A percentile compares a stretch with the other conserved stretches of the same genome.
Evolutionary conservation across 2,113 vertebrate species (phyloP).

Genomic region (Otis tarda): DNA sequence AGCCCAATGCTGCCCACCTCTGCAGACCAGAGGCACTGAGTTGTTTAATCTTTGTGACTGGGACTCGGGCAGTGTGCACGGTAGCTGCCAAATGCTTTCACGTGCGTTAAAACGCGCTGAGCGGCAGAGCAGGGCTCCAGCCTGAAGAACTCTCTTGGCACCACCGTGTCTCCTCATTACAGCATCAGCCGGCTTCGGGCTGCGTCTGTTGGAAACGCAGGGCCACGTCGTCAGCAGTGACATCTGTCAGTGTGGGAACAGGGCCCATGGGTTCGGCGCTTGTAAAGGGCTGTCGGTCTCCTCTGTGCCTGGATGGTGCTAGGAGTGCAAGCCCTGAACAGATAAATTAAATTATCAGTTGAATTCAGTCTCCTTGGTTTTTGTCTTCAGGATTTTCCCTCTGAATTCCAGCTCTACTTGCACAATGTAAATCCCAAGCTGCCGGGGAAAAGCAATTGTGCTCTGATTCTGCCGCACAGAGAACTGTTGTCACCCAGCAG

Average conservation of each 20-base stretch:
- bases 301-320: background rate
- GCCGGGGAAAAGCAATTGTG: background rate
- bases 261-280: background rate
- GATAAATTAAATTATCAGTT: background rate
- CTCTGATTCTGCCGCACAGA: background rate
- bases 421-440: background rate
- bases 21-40: background rate
- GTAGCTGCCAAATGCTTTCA: background rate
- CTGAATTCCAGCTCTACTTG: background rate
- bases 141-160: background rate
- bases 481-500: background rate
- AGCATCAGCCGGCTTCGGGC: background rate
- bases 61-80: background rate
- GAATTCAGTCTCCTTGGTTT: background rate
- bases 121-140: background rate
- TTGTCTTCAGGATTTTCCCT: background rate
- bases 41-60: background rate
- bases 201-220: constrained; percentile 12
- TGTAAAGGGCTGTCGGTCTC: background rate
- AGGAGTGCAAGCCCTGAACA: background rate
- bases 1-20: background rate
- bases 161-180: background rate
- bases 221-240: background rate
- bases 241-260: constrained; percentile 5
- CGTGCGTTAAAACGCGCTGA: background rate